These are phyloP conservation scores for Drusus annulatus DNA, from an alignment of 1,140 invertebrate species.

Conservation along the genomic window DNA sequence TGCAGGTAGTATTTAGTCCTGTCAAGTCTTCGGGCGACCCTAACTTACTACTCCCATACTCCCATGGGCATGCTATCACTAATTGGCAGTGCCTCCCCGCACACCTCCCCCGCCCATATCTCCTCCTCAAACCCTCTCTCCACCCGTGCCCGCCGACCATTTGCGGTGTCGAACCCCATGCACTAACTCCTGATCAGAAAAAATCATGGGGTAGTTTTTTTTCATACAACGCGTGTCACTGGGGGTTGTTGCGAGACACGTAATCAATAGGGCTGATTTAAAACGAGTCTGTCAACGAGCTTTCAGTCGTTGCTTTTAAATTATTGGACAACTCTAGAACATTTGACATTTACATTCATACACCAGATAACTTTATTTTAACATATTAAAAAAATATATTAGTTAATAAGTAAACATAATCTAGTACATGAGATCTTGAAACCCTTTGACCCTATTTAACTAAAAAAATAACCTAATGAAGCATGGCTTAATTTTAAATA, in stretches of 20 bases:
- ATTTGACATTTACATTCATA: too few species aligned
- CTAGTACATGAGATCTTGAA: too few species aligned
- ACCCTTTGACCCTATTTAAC: too few species aligned
- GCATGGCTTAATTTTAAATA: too few species aligned
- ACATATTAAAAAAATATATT: too few species aligned
- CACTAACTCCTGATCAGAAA: constrained; percentile 39
- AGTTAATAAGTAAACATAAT: too few species aligned
- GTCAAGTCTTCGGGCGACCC: constrained; percentile 33
- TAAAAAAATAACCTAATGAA: too few species aligned
- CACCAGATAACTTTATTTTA: too few species aligned
- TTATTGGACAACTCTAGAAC: neutral
- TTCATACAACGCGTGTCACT: constrained; percentile 23
- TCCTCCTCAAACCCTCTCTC: too few species aligned
- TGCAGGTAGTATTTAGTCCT: constrained; percentile 35
- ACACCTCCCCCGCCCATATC: neutral
- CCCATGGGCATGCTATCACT: constrained; percentile 54
- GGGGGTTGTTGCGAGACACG: constrained; percentile 9
- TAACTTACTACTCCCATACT: neutral
- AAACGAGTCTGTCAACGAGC: constrained; percentile 9
- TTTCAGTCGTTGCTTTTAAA: neutral
- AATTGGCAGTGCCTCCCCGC: constrained; percentile 53
- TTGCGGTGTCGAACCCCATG: constrained; percentile 28
- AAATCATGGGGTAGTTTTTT: constrained; percentile 28
- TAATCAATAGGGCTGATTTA: constrained; percentile 34
- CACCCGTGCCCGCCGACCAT: constrained; percentile 19